These are phyloP conservation scores for Phallusia fumigata DNA, from an alignment of 23 tunicate species.

Conservation along the genomic window DNA sequence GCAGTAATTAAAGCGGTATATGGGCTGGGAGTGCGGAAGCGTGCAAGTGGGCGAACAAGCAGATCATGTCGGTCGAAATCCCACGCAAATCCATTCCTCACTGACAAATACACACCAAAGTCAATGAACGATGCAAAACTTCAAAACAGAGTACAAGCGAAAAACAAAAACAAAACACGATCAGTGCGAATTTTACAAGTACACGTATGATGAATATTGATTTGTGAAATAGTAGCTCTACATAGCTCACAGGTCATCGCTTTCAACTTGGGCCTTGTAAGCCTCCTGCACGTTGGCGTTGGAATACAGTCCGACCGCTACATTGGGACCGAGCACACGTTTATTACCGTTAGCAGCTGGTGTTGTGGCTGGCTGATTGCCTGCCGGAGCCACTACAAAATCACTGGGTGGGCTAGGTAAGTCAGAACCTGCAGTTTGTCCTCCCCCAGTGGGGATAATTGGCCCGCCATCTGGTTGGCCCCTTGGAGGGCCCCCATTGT, in stretches of 20 bases:
- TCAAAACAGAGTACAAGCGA: background rate
- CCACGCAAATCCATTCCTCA: background rate
- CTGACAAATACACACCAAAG: background rate
- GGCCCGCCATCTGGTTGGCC: conserved; percentile 57
- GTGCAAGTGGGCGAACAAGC: background rate
- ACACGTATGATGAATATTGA: background rate
- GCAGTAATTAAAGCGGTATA: background rate
- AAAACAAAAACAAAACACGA: background rate
- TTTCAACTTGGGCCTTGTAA: conserved; percentile 37
- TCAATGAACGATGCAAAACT: background rate
- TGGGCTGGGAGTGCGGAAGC: background rate
- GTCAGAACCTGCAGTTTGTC: background rate
- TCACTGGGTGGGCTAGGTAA: conserved; percentile 35
- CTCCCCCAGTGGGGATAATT: background rate
- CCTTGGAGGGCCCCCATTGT: conserved; percentile 16
- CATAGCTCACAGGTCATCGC: background rate
- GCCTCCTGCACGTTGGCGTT: conserved; percentile 21
- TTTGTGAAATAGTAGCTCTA: background rate
- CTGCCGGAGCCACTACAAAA: conserved; percentile 4
- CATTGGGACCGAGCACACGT: conserved; percentile 28
- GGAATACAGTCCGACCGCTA: conserved; percentile 42
- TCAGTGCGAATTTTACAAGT: background rate
- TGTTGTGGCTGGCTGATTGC: background rate
- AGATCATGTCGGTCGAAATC: background rate
- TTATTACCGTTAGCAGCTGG: conserved; percentile 12